These are phyloP conservation scores for Scomberomorus guttatus DNA, from an alignment of 2,797 vertebrate genomes.

Conservation along the genomic window DNA sequence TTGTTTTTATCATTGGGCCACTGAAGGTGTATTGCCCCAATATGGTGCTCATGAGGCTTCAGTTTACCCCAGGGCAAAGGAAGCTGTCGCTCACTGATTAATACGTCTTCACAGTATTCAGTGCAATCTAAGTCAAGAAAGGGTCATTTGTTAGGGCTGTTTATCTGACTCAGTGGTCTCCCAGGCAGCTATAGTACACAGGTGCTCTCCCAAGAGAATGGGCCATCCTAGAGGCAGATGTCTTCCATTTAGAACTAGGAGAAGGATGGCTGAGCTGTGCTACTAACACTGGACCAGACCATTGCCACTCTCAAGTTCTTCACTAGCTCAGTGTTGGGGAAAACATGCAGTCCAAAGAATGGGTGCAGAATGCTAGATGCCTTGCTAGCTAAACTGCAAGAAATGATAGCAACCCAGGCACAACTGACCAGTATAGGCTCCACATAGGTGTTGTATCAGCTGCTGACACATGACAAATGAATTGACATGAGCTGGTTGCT, in stretches of 20 bases:
- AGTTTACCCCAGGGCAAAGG: background rate
- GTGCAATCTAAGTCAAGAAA: background rate
- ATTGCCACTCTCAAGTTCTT: background rate
- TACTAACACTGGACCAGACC: background rate
- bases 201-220: background rate
- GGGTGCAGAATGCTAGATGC: background rate
- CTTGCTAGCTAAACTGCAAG: background rate
- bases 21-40: background rate
- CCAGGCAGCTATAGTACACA: background rate
- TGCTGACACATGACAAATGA: too few species aligned
- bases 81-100: conserved; percentile 13
- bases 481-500: too few species aligned
- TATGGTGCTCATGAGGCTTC: background rate
- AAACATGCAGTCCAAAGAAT: background rate
- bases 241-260: background rate
- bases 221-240: background rate
- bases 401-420: background rate
- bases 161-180: conserved; percentile 1
- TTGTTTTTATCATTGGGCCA: conserved; percentile 1
- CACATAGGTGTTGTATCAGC: too few species aligned
- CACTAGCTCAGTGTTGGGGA: background rate
- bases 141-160: background rate
- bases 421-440: too few species aligned
- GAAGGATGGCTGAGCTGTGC: background rate
- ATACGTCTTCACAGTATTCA: conserved; percentile 1